Evolutionary conservation across 2,113 vertebrate species (phyloP).

Genomic region (Cochlearius cochlearius): DNA sequence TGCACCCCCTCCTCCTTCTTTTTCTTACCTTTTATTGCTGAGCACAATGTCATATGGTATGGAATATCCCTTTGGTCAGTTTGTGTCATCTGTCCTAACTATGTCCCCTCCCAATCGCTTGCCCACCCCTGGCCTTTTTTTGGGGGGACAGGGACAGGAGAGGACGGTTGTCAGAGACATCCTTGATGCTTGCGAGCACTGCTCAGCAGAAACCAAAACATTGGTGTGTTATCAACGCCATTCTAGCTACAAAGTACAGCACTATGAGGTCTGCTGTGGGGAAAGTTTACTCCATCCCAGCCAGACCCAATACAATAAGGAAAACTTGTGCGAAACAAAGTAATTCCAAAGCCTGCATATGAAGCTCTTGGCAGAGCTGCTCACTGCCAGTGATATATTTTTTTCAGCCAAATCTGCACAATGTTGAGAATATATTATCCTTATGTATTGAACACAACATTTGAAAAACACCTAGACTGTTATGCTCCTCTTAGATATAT

Average conservation of each 20-base stretch:
- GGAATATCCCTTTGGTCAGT: neutral
- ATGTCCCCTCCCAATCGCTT: neutral
- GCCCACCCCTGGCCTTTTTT: rapidly evolving
- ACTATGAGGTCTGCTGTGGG: neutral
- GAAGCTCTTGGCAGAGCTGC: neutral
- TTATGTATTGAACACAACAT: neutral
- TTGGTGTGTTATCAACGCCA: rapidly evolving
- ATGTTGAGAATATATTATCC: neutral
- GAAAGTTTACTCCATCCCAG: neutral
- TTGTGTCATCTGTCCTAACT: neutral
- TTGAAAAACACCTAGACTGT: neutral
- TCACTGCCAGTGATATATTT: neutral
- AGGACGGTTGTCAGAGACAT: neutral
- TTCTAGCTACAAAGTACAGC: neutral
- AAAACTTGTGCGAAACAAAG: neutral
- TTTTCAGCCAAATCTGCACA: neutral
- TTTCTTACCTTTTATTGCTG: neutral
- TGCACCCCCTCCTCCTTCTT: rapidly evolving
- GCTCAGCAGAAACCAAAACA: neutral
- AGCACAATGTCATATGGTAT: no score
- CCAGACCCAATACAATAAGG: neutral
- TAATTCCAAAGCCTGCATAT: neutral
- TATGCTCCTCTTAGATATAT: neutral
- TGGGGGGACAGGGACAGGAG: no score
- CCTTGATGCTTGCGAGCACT: neutral